Conservation (phyloP, 2,113 vertebrate species). For the Manacus vitellinus region DNA sequence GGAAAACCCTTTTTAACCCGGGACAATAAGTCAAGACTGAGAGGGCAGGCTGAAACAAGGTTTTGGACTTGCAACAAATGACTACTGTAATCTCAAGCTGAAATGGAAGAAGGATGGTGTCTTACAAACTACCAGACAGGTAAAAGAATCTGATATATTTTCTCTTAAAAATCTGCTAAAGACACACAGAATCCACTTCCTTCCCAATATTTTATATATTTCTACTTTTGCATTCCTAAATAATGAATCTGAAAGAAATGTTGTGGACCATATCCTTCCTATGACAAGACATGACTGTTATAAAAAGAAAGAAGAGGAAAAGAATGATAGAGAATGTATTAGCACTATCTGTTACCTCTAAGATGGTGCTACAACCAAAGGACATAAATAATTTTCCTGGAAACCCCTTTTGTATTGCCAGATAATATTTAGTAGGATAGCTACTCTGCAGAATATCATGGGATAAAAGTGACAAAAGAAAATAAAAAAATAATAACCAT, state of each 20-base stretch:
- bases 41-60: background rate
- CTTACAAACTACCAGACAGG: background rate
- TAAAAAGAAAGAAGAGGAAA: background rate
- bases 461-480: background rate
- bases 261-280: background rate
- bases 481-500: background rate
- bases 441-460: background rate
- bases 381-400: background rate
- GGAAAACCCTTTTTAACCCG: no score
- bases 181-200: background rate
- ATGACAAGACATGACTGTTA: background rate
- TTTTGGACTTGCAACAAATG: background rate
- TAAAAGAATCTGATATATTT: background rate
- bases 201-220: background rate
- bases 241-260: background rate
- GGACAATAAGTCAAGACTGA: background rate
- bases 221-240: background rate
- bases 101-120: background rate
- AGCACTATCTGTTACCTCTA: background rate
- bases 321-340: background rate
- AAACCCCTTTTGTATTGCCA: background rate
- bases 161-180: background rate
- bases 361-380: background rate
- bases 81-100: background rate
- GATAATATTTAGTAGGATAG: background rate